phyloP scores from a whole-genome alignment of 2,888 invertebrate genomes.

The Hypercompe scribonia region DNA sequence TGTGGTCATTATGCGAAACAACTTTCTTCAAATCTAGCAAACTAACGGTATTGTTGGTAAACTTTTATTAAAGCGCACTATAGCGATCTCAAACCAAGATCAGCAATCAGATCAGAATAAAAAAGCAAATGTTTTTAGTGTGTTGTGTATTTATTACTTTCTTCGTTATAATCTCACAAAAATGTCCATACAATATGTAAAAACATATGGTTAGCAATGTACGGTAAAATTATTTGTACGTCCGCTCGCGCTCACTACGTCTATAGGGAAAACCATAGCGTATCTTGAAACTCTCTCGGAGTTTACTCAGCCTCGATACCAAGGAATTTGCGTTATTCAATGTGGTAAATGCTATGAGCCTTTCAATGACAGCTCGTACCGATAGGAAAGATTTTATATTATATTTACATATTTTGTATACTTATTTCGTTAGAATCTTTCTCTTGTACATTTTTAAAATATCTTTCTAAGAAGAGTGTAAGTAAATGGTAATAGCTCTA shows the following conservation, averaged over 20 bases:
- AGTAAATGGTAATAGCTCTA: too few relatives aligned
- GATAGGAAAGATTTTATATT: background rate
- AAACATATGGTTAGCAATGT: background rate
- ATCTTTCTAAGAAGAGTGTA: background rate
- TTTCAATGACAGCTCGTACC: background rate
- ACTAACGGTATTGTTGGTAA: too few relatives aligned
- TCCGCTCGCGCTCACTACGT: background rate
- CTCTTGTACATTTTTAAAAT: background rate
- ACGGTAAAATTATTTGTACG: background rate
- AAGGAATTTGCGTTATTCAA: slow-evolving; percentile 2
- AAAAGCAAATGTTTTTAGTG: background rate
- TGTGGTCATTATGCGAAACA: too few relatives aligned
- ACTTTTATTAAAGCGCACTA: too few relatives aligned
- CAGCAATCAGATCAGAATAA: background rate
- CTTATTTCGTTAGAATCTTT: background rate
- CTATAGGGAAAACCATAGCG: slow-evolving; percentile 1
- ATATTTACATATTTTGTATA: background rate
- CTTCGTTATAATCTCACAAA: background rate
- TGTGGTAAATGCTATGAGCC: slow-evolving; percentile 3
- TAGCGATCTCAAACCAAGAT: background rate
- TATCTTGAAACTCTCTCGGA: too few relatives aligned
- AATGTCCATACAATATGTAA: background rate
- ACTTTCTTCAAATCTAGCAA: too few relatives aligned
- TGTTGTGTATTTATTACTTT: background rate
- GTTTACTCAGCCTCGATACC: background rate